Percentiles rank a stretch among this genome's conserved stretches.
These are phyloP conservation scores for Rhagonycha fulva DNA, from an alignment of 2,888 invertebrate species.

Conservation along the genomic window DNA sequence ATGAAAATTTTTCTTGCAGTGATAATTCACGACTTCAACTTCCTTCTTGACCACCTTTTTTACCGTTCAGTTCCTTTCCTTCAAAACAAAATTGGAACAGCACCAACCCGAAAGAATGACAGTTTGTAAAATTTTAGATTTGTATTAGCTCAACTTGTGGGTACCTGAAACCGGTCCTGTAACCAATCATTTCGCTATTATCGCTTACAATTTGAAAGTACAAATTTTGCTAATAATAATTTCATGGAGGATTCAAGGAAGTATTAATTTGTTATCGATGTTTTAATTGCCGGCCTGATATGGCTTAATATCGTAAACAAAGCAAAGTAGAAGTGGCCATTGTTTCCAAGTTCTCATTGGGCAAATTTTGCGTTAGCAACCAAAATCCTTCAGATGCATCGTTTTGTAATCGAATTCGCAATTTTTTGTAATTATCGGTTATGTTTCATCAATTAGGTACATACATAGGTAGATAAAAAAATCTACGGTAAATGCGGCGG, in stretches of 20 bases:
- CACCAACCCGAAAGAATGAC: no score
- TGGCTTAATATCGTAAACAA: not conserved
- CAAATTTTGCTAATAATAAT: not conserved
- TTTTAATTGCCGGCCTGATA: not conserved
- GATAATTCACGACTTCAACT: no score
- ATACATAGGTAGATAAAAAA: not conserved
- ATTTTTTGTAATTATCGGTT: not conserved
- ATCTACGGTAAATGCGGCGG: constrained; percentile 6
- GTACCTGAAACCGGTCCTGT: not conserved
- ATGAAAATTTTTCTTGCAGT: no score
- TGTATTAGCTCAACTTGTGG: no score
- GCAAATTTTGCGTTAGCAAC: not conserved
- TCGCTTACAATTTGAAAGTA: not conserved
- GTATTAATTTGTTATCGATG: not conserved
- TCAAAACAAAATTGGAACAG: no score
- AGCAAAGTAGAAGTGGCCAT: not conserved
- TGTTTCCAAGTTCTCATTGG: not conserved
- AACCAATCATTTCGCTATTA: not conserved
- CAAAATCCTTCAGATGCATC: not conserved
- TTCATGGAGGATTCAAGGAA: not conserved
- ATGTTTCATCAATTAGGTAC: not conserved
- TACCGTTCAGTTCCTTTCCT: no score
- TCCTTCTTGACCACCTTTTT: no score
- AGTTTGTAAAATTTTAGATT: no score
- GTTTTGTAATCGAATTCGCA: not conserved